Evolutionary conservation across 1,140 invertebrate species (phyloP).

Genomic region (Sitophilus oryzae): DNA sequence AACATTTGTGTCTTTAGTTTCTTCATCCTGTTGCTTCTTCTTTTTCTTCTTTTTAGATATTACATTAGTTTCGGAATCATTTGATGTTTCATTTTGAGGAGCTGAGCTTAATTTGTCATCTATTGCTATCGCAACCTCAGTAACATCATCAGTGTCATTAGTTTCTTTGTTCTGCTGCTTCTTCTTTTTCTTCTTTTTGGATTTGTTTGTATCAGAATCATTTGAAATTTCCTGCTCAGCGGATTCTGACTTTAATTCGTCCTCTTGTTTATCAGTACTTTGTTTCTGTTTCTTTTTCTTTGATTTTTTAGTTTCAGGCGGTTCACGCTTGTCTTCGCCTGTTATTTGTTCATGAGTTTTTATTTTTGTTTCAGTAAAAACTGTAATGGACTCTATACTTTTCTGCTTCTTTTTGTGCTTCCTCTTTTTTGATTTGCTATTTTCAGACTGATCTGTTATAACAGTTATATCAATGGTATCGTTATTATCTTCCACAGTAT

Average conservation of each 20-base stretch:
- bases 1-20: no score
- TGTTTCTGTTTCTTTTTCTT: slow-evolving; percentile 15
- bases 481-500: neutral
- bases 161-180: neutral
- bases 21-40: no score
- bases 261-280: neutral
- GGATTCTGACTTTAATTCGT: neutral
- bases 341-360: neutral
- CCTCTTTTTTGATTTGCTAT: slow-evolving; percentile 10
- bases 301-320: neutral
- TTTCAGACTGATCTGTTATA: neutral
- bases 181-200: neutral
- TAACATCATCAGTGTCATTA: no score
- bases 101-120: no score
- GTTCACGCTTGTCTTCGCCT: neutral
- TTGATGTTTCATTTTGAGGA: no score
- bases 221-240: neutral
- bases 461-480: neutral
- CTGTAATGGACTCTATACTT: neutral
- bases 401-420: slow-evolving; percentile 1
- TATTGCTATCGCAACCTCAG: no score
- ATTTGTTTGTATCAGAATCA: neutral
- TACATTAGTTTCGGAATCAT: no score
- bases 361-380: no score
- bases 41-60: no score